Conservation (phyloP, 2,888 invertebrate genomes). For the Uropetala carovei region DNA sequence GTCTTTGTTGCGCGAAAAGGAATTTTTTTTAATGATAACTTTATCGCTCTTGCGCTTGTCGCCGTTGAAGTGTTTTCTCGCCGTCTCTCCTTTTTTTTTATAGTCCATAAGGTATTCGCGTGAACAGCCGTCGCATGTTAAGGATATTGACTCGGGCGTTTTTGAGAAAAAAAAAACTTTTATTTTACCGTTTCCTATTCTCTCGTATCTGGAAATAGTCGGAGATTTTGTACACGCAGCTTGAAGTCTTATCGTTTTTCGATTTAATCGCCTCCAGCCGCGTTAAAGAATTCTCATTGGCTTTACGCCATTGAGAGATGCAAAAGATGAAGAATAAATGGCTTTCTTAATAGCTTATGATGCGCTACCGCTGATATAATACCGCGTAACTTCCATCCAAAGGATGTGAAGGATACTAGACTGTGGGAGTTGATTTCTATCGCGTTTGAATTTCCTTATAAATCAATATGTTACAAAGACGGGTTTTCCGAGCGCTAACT, state of each 20-base stretch:
- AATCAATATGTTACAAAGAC: background rate
- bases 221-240: too few relatives aligned
- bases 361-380: background rate
- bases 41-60: conserved; percentile 10
- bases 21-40: background rate
- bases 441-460: conserved; percentile 4
- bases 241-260: too few relatives aligned
- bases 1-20: conserved; percentile 30
- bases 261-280: too few relatives aligned
- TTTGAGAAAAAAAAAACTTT: too few relatives aligned
- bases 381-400: conserved; percentile 12
- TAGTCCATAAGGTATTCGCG: background rate
- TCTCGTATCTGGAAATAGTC: too few relatives aligned
- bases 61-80: background rate
- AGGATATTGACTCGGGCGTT: background rate
- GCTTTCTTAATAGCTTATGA: background rate
- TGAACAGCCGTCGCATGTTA: background rate
- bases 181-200: too few relatives aligned
- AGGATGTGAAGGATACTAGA: conserved; percentile 13
- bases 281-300: background rate
- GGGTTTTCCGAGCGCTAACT: background rate
- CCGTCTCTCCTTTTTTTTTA: background rate
- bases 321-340: background rate
- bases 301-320: background rate
- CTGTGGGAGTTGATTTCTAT: background rate